These are phyloP conservation scores for Spodoptera frugiperda DNA, from an alignment of 1,140 invertebrate genomes.

Conservation along the genomic window DNA sequence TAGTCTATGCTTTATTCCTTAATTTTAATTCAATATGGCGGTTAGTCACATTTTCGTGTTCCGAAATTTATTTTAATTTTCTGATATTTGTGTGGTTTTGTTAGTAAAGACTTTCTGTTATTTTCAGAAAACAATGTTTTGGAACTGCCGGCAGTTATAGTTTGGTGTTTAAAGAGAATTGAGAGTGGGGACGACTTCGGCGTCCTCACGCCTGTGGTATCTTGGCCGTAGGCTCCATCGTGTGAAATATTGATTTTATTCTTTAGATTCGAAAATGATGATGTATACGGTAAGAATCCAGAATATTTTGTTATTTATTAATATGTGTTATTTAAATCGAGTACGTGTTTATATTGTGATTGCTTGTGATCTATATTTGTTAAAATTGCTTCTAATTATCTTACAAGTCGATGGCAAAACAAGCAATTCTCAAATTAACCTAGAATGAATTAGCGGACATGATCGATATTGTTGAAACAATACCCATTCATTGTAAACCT, in stretches of 20 bases:
- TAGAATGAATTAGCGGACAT: too few relatives aligned
- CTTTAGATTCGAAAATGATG: constrained; percentile 68
- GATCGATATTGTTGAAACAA: too few relatives aligned
- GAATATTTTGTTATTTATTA: constrained; percentile 31
- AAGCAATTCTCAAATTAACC: too few relatives aligned
- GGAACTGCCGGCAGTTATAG: constrained; percentile 7
- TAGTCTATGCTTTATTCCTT: neutral
- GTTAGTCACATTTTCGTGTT: constrained; percentile 58
- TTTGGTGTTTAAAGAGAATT: constrained; percentile 5
- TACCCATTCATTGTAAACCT: too few relatives aligned
- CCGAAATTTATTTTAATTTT: constrained; percentile 5
- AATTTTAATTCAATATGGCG: constrained; percentile 69
- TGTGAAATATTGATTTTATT: constrained; percentile 68
- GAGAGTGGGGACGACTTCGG: constrained; percentile 29
- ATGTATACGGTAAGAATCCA: constrained; percentile 78
- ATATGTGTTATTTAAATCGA: neutral
- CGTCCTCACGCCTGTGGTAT: constrained; percentile 52
- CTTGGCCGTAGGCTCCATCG: constrained; percentile 38
- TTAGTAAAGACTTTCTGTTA: neutral
- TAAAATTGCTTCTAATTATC: too few relatives aligned
- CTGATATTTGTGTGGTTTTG: too few relatives aligned
- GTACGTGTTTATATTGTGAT: neutral
- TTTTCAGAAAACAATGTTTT: constrained; percentile 19
- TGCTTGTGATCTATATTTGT: too few relatives aligned
- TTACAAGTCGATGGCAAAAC: too few relatives aligned